Base-by-base conservation (phyloP, 2,888 invertebrate genomes). In the Coenonympha glycerion region DNA sequence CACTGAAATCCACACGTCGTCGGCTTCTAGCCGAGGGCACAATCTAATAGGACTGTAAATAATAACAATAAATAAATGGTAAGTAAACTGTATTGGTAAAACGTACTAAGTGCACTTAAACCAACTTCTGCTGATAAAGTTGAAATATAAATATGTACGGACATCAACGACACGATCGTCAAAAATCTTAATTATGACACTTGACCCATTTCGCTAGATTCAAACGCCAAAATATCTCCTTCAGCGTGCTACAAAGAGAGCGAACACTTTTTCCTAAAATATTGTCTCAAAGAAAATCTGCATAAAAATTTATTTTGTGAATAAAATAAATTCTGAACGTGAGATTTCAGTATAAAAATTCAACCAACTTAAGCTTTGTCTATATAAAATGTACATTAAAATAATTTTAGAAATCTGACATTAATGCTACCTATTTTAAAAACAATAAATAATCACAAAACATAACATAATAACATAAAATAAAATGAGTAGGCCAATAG, bases 121-220 rank as follows among this genome's bases (percentile, higher is more conserved):
- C 24, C 3, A 2, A 2, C 8, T 2, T 8, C n/a, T n/a, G n/a
- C n/a, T n/a, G n/a, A n/a, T n/a, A n/a, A n/a, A n/a, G n/a, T n/a
- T n/a, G 11, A 30, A 15, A 6, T 22, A 37, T 37, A 13, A 13
- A 6, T 2, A 6, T 15, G 8, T 13, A 4, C 22, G 1, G 39
- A 13, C 21, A 4, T 15, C 2, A 39, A 13, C 21, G 6, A 8
- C 6, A 13, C 11, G 2, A 39, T 39, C 39, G 13, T 39, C 26
- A 41, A 41, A 41, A 19, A n/a, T 16, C 16, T 18, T 28, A 28
- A 18, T 41, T 37, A 49, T 44, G 36, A 42, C 15, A 16, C 49
- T 49, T 28, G 49, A 49, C 49, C 49, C 34, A 49, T 37, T 49
- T 49, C 36, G 42, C 49, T 49, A 42, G 34, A 42, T 49, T 44